Evolutionary conservation across 2,888 invertebrate genomes (phyloP).

Genomic region (Callyntrura guangdongensis): DNA sequence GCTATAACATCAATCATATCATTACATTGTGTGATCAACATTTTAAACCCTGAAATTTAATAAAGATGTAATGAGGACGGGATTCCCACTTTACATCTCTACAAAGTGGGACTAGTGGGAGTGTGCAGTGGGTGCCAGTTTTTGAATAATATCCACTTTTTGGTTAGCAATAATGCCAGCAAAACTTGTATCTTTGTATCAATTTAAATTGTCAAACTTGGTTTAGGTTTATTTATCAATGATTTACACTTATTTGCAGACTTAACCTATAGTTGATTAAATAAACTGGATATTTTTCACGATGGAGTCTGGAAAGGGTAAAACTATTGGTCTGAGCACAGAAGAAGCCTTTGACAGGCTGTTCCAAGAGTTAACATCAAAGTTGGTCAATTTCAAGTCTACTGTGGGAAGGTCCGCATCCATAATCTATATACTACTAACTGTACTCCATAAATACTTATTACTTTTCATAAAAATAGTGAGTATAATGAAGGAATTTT

Average conservation of each 20-base stretch:
- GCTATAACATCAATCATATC: background rate
- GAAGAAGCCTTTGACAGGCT: slow-evolving; percentile 84
- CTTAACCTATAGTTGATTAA: background rate
- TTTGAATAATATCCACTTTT: background rate
- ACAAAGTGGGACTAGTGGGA: slow-evolving; percentile 56
- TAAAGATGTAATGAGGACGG: slow-evolving; percentile 36
- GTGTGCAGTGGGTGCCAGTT: background rate
- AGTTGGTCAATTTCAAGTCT: slow-evolving; percentile 75
- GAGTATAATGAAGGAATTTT: background rate
- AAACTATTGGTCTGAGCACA: slow-evolving; percentile 81
- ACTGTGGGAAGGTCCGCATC: slow-evolving; percentile 83
- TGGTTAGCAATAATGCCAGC: slow-evolving; percentile 9
- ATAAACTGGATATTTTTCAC: background rate
- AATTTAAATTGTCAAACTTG: background rate
- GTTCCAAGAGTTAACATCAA: slow-evolving; percentile 79
- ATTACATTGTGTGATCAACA: slow-evolving; percentile 32
- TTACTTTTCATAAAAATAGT: background rate
- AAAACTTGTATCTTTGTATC: no score
- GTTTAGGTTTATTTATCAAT: background rate
- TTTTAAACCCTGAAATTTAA: background rate
- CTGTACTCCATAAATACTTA: no score
- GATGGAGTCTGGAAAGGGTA: slow-evolving; percentile 54
- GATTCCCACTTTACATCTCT: background rate
- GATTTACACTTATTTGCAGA: background rate
- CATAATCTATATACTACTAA: no score